Conservation (phyloP, 2,113 vertebrate species). For the Pungitius pungitius region DNA sequence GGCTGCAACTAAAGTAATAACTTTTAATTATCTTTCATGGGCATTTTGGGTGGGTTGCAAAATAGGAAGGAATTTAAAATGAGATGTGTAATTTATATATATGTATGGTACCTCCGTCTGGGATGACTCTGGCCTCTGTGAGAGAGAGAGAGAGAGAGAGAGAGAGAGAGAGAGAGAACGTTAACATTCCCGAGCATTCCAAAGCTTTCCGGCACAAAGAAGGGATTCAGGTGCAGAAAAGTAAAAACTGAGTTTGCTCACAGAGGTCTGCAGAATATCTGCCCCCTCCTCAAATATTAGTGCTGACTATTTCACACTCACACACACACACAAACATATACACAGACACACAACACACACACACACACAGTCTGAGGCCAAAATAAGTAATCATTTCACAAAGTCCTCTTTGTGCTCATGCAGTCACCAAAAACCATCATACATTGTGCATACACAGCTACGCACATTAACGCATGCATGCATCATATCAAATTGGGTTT, state of each 20-base stretch:
- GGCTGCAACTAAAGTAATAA: too few species aligned
- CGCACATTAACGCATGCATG: not conserved
- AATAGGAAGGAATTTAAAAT: slow-evolving; percentile 11
- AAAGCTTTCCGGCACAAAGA: slow-evolving; percentile 64
- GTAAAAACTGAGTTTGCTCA: slow-evolving; percentile 34
- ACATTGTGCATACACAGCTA: not conserved
- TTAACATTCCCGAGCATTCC: slow-evolving; percentile 67
- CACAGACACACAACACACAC: slow-evolving; percentile 8
- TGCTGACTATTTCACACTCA: slow-evolving; percentile 37
- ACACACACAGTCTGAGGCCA: slow-evolving; percentile 8
- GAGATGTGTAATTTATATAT: slow-evolving; percentile 19
- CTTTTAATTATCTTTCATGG: not conserved
- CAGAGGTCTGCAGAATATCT: slow-evolving; percentile 56
- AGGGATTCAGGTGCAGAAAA: slow-evolving; percentile 70
- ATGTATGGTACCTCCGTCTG: slow-evolving; percentile 78
- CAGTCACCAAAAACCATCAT: slow-evolving; percentile 16
- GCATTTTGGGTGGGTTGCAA: not conserved
- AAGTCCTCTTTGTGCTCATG: slow-evolving; percentile 55
- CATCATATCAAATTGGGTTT: slow-evolving; percentile 8
- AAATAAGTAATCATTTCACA: slow-evolving; percentile 47
- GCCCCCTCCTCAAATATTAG: slow-evolving; percentile 73
- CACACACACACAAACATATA: slow-evolving; percentile 5
- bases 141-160: slow-evolving; percentile 31
- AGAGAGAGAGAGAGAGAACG: slow-evolving; percentile 39
- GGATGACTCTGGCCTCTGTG: slow-evolving; percentile 85